Conservation (phyloP, 2,888 invertebrate species). For the Megamerina dolium region DNA sequence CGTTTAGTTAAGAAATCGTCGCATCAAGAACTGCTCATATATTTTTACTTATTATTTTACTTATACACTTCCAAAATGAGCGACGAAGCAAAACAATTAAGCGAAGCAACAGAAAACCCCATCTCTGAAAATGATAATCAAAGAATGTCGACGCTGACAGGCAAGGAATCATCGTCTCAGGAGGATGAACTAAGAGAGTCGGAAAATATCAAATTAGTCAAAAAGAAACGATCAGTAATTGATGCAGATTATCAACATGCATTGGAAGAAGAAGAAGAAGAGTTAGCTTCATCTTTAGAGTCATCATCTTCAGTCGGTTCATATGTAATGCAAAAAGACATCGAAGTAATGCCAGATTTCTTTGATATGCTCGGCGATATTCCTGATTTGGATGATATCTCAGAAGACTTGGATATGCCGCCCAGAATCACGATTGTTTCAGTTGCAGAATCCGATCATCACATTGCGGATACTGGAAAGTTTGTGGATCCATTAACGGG, state of each 20-base stretch:
- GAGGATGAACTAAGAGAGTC: not conserved
- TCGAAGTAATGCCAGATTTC: constrained; percentile 18
- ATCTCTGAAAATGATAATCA: no score
- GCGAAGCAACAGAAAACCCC: no score
- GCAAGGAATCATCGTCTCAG: no score
- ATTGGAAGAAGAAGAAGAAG: not conserved
- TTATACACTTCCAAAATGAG: no score
- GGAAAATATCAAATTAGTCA: not conserved
- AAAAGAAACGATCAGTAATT: not conserved
- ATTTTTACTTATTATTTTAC: no score
- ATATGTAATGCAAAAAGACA: constrained; percentile 2
- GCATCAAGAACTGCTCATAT: no score
- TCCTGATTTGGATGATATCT: constrained; percentile 25
- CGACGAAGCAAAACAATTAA: no score
- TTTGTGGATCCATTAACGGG: constrained; percentile 25
- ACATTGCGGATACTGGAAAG: constrained; percentile 9
- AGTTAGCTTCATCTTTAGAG: not conserved
- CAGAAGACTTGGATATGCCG: constrained; percentile 17
- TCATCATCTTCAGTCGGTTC: not conserved
- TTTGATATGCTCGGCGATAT: constrained; percentile 23
- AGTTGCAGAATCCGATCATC: no score
- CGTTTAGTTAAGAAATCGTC: no score
- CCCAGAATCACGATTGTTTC: no score
- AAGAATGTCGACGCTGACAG: no score
- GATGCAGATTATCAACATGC: no score